Evolutionary conservation across 2,888 invertebrate species (phyloP).

Genomic region (Blastobasis lacticolella): DNA sequence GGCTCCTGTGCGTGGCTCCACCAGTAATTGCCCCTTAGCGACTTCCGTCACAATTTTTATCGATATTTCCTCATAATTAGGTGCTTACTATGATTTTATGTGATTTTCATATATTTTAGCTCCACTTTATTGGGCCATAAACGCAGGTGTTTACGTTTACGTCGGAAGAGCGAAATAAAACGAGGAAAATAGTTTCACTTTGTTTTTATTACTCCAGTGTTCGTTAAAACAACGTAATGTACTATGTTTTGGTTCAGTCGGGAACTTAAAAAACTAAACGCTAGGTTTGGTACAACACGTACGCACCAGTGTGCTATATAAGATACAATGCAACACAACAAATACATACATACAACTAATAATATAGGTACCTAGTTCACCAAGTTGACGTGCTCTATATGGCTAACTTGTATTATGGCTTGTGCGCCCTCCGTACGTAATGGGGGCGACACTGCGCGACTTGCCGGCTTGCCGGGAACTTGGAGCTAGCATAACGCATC

Average conservation of each 20-base stretch:
- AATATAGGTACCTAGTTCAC: slow-evolving; percentile 12
- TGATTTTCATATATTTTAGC: slow-evolving; percentile 24
- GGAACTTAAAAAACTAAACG: slow-evolving; percentile 69
- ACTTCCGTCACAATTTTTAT: slow-evolving; percentile 40
- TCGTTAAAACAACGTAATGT: slow-evolving; percentile 60
- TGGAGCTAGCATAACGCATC: no score
- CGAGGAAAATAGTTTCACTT: slow-evolving; percentile 29
- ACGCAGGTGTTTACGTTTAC: slow-evolving; percentile 16
- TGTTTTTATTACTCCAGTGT: slow-evolving; percentile 58
- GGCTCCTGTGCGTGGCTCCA: slow-evolving; percentile 28
- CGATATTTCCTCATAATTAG: slow-evolving; percentile 43
- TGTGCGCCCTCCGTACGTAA: slow-evolving; percentile 39
- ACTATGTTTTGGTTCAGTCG: slow-evolving; percentile 73
- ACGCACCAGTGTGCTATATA: slow-evolving; percentile 30
- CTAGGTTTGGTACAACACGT: slow-evolving; percentile 62
- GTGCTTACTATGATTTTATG: slow-evolving; percentile 24
- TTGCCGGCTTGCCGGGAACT: background rate
- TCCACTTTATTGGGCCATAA: slow-evolving; percentile 5
- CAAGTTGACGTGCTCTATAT: slow-evolving; percentile 28
- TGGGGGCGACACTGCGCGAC: slow-evolving; percentile 12
- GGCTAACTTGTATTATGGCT: slow-evolving; percentile 51
- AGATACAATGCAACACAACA: slow-evolving; percentile 18
- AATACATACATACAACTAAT: slow-evolving; percentile 22
- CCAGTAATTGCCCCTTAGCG: slow-evolving; percentile 40
- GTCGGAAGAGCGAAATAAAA: slow-evolving; percentile 18